Percentiles rank a stretch among this genome's conserved stretches.
phyloP scores from a whole-genome alignment of 2,888 invertebrate species.

The Epiblema foenella region DNA sequence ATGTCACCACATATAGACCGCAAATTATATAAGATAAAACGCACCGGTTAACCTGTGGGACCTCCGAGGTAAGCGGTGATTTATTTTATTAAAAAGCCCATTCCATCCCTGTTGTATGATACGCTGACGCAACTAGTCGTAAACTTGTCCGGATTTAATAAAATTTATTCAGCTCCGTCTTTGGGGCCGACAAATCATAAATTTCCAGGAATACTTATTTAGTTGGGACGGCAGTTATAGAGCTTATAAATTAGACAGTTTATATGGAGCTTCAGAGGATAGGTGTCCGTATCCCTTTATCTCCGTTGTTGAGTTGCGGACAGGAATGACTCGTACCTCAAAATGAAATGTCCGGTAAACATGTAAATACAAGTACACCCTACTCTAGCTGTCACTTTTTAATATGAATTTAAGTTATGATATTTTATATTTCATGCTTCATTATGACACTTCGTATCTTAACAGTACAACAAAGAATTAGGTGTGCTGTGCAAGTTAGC shows the following conservation, averaged over 20 bases:
- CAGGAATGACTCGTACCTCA: neutral
- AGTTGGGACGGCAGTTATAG: constrained; percentile 77
- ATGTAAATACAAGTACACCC: neutral
- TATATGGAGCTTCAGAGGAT: constrained; percentile 68
- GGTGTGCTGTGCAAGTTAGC: no score
- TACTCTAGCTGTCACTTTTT: constrained; percentile 7
- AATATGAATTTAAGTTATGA: neutral
- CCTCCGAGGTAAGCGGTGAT: constrained; percentile 60
- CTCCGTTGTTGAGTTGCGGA: constrained; percentile 5
- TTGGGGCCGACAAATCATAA: constrained; percentile 81
- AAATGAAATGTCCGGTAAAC: neutral
- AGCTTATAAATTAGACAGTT: constrained; percentile 69
- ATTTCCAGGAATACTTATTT: constrained; percentile 80
- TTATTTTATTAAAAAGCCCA: constrained; percentile 74
- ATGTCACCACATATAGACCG: constrained; percentile 8
- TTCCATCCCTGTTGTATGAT: constrained; percentile 63
- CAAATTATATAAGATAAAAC: constrained; percentile 27
- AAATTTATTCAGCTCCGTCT: constrained; percentile 80
- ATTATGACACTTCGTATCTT: no score
- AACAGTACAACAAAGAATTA: no score
- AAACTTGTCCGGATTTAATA: constrained; percentile 81
- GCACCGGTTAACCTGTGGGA: constrained; percentile 28
- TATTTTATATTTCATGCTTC: no score
- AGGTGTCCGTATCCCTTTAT: constrained; percentile 45
- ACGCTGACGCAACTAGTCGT: constrained; percentile 76